Conservation (phyloP, 2,113 vertebrate genomes). For the Australoheros scitulus region DNA sequence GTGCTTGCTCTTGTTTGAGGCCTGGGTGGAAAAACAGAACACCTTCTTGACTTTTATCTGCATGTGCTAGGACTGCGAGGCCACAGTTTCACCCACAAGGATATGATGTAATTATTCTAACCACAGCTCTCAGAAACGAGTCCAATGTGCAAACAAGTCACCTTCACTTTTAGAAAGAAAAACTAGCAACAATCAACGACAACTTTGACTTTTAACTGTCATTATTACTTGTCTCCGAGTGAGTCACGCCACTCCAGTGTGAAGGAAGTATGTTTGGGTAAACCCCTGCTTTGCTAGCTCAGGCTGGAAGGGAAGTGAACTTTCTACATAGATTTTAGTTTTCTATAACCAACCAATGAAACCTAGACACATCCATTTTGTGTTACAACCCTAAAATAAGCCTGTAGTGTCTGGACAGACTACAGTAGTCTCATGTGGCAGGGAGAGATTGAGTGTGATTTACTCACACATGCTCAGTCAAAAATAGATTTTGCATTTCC, state of each 20-base stretch:
- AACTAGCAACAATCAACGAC: background rate
- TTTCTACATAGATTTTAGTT: constrained; percentile 47
- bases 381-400: constrained; percentile 61
- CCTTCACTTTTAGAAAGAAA: constrained; percentile 5
- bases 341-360: constrained; percentile 35
- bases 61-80: background rate
- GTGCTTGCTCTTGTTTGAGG: constrained; percentile 38
- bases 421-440: constrained; percentile 52
- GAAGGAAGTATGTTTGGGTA: constrained; percentile 66
- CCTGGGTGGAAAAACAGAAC: constrained; percentile 30
- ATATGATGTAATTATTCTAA: constrained; percentile 13
- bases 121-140: constrained; percentile 5
- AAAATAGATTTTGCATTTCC: constrained; percentile 75
- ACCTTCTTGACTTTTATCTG: constrained; percentile 30
- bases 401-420: constrained; percentile 46
- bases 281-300: constrained; percentile 50
- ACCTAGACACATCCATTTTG: constrained; percentile 53
- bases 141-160: background rate
- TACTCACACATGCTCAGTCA: constrained; percentile 67
- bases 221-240: constrained; percentile 23
- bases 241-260: constrained; percentile 39
- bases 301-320: constrained; percentile 51
- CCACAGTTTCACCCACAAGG: background rate
- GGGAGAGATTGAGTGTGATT: constrained; percentile 63
- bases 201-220: background rate